A percentile compares a stretch with the other conserved stretches of the same genome.
These are phyloP conservation scores for Drusus annulatus DNA, from an alignment of 1,140 invertebrate species.

Conservation along the genomic window DNA sequence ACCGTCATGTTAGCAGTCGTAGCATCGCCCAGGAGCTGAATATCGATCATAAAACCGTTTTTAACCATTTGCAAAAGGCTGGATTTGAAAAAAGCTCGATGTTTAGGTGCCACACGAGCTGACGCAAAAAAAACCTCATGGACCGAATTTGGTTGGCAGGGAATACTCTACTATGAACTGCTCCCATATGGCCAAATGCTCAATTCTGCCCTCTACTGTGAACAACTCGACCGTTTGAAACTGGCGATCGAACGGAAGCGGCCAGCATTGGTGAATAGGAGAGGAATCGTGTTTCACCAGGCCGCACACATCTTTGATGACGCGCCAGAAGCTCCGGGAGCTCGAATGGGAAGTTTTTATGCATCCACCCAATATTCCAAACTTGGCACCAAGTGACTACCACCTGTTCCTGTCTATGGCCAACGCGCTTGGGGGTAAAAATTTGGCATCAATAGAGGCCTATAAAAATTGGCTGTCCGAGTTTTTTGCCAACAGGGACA, in stretches of 20 bases:
- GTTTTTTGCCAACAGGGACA: constrained; percentile 15
- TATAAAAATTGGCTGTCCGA: constrained; percentile 13
- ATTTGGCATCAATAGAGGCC: not conserved
- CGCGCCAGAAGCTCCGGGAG: constrained; percentile 10
- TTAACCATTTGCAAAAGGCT: constrained; percentile 21
- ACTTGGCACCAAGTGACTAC: constrained; percentile 19
- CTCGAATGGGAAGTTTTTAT: constrained; percentile 4
- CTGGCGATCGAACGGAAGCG: constrained; percentile 10
- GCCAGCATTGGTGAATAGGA: constrained; percentile 23
- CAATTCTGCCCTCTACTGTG: not conserved
- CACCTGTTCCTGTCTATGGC: not conserved
- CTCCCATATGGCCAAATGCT: not conserved
- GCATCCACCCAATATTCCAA: not conserved
- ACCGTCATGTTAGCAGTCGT: no score
- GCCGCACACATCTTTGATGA: constrained; percentile 12
- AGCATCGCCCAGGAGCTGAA: not conserved
- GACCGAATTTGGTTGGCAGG: no score
- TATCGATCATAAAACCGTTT: constrained; percentile 27
- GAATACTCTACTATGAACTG: constrained; percentile 8
- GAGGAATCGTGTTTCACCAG: constrained; percentile 12
- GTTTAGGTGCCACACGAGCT: constrained; percentile 1
- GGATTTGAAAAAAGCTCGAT: constrained; percentile 18
- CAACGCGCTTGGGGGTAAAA: constrained; percentile 5
- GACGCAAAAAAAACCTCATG: no score
- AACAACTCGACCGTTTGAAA: constrained; percentile 21